Evolutionary conservation across 2,888 invertebrate genomes (phyloP), one percentile per base, ranked within the genome.

Genomic region (Trichogramma evanescens): DNA sequence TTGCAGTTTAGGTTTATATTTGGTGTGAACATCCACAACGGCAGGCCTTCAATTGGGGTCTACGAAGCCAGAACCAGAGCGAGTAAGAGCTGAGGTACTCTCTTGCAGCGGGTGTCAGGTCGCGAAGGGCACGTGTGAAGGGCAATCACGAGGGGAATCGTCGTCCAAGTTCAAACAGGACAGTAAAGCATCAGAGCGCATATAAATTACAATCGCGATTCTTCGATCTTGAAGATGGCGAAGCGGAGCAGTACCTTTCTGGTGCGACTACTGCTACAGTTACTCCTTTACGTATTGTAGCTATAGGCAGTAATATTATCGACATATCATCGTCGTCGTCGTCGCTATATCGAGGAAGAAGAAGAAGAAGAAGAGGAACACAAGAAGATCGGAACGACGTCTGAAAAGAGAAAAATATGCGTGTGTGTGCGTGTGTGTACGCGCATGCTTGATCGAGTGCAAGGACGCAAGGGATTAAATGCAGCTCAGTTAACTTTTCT

Each of bases 361-460:
- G 44, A 9, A 45, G 26, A 26, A 26, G 26, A 26, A 26, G 26
- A 26, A 26, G 26, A 26, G 26, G 26, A 26, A 26, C 26, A 26
- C 26, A 26, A 26, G 26, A 26, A 3, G 26, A 26, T 26, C 26
- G 26, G 26, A 26, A 26, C 26, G 26, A 26, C 26, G 26, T 26
- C 3, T 26, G 26, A 26, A 48, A 13, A 48, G 48, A 48, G 64
- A 61, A 66, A 68, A 68, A 65, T 66, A 66, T 65, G 64, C 60
- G 56, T 50, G 63, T 56, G 61, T 46, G 26, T 26, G 26, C 26
- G 26, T 26, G 26, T 48, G 60, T 48, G 53, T 54, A 26, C 51
- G 64, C 59, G 64, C 58, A 60, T 63, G 63, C 64, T 65, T 65
- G 66, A 68, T 65, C 66, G 66, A 66, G 66, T 66, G 66, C 66